Percentiles rank a stretch among this genome's conserved stretches.
Conservation (phyloP, 1,140 invertebrate species). For the Sesamia nonagrioides region DNA sequence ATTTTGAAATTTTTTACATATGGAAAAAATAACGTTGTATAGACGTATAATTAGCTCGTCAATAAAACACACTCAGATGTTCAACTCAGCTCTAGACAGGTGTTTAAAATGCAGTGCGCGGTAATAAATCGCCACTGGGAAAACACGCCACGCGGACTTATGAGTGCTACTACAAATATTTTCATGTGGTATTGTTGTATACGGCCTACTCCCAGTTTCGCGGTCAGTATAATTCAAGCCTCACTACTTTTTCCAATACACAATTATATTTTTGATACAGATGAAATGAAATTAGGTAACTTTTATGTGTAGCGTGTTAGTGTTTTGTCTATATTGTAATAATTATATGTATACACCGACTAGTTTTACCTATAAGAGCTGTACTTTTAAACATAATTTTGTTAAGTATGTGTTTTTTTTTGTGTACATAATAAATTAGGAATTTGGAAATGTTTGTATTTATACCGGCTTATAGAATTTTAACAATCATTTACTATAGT, state of each 20-base stretch:
- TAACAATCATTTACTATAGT: not conserved
- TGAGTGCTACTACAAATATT: too few species aligned
- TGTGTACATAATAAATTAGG: constrained; percentile 10
- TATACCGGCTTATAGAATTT: not conserved
- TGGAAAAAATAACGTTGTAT: too few species aligned
- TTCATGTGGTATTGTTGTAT: too few species aligned
- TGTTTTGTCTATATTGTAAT: constrained; percentile 20
- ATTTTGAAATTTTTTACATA: too few species aligned
- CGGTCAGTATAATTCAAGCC: not conserved
- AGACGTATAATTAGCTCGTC: too few species aligned
- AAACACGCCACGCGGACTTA: too few species aligned
- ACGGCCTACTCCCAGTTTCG: too few species aligned
- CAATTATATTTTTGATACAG: constrained; percentile 40
- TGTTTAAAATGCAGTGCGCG: too few species aligned
- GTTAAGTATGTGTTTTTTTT: constrained; percentile 19
- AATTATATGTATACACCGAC: not conserved
- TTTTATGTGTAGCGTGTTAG: constrained; percentile 11
- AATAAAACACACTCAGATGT: too few species aligned
- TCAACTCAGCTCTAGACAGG: too few species aligned
- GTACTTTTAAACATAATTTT: not conserved
- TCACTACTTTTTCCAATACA: constrained; percentile 25
- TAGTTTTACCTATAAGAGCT: not conserved
- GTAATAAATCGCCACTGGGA: too few species aligned
- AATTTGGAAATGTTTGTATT: not conserved
- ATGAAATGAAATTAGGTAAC: constrained; percentile 32